These are phyloP conservation scores for Heteronetta atricapilla DNA, from an alignment of 2,113 vertebrate species.

Conservation along the genomic window DNA sequence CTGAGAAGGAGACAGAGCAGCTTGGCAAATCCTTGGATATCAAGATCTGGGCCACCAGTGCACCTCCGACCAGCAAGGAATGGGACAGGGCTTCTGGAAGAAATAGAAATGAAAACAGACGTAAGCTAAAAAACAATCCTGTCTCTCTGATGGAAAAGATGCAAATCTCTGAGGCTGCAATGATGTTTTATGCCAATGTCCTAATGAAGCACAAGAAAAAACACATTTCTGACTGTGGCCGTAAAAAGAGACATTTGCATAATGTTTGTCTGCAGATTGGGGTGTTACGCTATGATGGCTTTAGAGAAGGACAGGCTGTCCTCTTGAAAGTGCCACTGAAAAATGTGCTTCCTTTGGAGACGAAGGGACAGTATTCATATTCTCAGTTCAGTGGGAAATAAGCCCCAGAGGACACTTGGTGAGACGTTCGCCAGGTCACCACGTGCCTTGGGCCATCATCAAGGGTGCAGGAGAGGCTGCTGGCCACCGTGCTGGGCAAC, in stretches of 20 bases:
- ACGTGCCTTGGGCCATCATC: accelerated
- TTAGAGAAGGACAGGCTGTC: slow-evolving; percentile 42
- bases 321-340: slow-evolving; percentile 25
- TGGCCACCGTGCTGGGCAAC: not conserved
- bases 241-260: slow-evolving; percentile 39
- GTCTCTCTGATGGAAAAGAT: not conserved
- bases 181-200: not conserved
- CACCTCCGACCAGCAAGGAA: not conserved
- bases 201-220: slow-evolving; percentile 14
- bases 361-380: not conserved
- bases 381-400: not conserved
- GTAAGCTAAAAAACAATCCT: not conserved
- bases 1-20: not conserved
- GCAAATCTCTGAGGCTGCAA: not conserved
- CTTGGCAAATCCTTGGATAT: not conserved
- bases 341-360: not conserved
- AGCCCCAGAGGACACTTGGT: not conserved
- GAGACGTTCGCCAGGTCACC: accelerated
- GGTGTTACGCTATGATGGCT: not conserved
- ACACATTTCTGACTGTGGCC: not conserved
- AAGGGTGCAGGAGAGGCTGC: not conserved
- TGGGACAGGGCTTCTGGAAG: not conserved
- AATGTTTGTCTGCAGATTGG: slow-evolving; percentile 49
- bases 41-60: not conserved
- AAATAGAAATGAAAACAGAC: not conserved